phyloP scores from a whole-genome alignment of 2,113 vertebrate genomes.

The Rhabdornis inornatus region DNA sequence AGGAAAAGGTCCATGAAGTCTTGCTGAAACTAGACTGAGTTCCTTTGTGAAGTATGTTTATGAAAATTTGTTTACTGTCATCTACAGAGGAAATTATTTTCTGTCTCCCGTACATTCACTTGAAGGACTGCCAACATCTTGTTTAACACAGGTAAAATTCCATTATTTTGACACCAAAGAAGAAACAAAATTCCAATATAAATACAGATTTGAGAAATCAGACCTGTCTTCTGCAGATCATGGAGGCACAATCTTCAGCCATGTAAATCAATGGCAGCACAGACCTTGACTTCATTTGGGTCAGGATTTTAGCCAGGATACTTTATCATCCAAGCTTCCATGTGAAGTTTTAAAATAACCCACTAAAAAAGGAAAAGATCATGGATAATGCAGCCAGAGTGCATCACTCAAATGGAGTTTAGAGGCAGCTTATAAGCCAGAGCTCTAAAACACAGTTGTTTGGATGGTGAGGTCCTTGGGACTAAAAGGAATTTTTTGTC shows the following conservation, averaged over 20 bases:
- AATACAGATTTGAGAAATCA: not conserved
- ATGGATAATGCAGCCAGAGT: not conserved
- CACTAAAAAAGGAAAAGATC: not conserved
- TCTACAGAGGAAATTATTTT: not conserved
- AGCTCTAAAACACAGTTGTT: not conserved
- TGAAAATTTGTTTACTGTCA: not conserved
- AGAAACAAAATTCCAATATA: not conserved
- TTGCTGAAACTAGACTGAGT: not conserved
- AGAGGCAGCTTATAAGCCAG: not conserved
- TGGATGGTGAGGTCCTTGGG: not conserved
- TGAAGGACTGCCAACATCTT: not conserved
- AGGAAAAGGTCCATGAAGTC: not conserved
- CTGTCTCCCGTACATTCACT: not conserved
- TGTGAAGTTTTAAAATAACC: not conserved
- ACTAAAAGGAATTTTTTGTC: not conserved
- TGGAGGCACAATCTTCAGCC: accelerated
- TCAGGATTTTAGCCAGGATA: not conserved
- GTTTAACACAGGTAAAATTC: not conserved
- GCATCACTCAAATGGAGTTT: not conserved
- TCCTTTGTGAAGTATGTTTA: not conserved
- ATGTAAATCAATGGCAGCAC: not conserved
- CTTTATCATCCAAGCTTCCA: not conserved
- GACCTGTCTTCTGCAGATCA: not conserved
- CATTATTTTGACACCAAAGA: not conserved
- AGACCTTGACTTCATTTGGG: not conserved